Evolutionary conservation across 2,888 invertebrate genomes (phyloP).

Genomic region (Lissocephala sabroskyi): DNA sequence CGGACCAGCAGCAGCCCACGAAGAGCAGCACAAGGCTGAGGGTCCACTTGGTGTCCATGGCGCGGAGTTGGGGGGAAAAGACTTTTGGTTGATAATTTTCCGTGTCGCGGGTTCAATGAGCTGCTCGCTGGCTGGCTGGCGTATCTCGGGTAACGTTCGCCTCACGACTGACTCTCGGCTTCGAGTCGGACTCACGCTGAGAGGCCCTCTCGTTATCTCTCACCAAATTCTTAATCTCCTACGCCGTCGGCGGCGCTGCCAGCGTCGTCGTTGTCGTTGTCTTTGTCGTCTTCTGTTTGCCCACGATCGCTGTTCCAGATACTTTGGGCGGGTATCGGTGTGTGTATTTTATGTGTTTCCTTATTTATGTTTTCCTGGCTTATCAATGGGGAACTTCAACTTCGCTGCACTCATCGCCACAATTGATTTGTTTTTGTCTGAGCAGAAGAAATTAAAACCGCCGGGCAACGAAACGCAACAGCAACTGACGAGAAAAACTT

Average conservation of each 20-base stretch:
- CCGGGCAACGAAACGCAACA: conserved; percentile 6
- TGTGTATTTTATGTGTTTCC: conserved; percentile 15
- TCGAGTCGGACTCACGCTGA: background rate
- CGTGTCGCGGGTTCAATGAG: conserved; percentile 35
- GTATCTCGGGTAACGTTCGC: conserved; percentile 13
- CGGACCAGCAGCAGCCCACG: conserved; percentile 7
- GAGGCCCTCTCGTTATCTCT: conserved; percentile 7
- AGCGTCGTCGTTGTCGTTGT: conserved; percentile 14
- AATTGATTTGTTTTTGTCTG: conserved; percentile 58
- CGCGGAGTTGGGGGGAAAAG: no score
- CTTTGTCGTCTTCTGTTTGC: conserved; percentile 7
- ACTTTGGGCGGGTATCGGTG: conserved; percentile 5
- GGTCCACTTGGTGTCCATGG: background rate
- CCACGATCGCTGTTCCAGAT: conserved; percentile 1
- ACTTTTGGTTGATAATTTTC: conserved; percentile 22
- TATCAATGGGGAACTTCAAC: conserved; percentile 47
- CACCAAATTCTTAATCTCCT: no score
- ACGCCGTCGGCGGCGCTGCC: no score
- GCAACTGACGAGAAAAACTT: conserved; percentile 8
- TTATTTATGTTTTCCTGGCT: conserved; percentile 18
- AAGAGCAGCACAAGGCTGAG: conserved; percentile 13
- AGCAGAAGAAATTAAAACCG: background rate
- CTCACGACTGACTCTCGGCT: conserved; percentile 2
- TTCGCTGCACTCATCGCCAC: conserved; percentile 26
- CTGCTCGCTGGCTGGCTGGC: conserved; percentile 5